These are phyloP conservation scores for Neoarius graeffei DNA, from an alignment of 2,113 vertebrate species.

Conservation along the genomic window DNA sequence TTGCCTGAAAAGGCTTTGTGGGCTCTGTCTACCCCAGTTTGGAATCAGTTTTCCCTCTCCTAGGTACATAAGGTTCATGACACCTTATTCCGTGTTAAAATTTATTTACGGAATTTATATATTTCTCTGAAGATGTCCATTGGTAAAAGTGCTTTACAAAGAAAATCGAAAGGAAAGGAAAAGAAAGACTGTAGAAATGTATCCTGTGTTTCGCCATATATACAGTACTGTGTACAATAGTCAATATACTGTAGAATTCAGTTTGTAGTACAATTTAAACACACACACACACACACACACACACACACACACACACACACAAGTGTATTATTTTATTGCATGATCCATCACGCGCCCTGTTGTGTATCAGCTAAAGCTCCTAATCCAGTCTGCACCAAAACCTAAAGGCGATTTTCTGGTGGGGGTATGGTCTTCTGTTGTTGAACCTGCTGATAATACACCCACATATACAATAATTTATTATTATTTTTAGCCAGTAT, in stretches of 20 bases:
- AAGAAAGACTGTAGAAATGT: not conserved
- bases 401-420: not conserved
- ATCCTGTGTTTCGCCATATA: no score
- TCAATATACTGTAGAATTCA: not conserved
- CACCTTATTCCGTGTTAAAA: no score
- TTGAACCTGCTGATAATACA: not conserved
- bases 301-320: conserved; percentile 10
- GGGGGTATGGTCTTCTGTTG: no score
- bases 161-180: no score
- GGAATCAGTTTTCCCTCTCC: no score
- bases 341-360: conserved; percentile 21
- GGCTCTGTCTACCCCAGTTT: no score
- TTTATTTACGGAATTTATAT: no score
- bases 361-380: conserved; percentile 9
- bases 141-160: no score
- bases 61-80: no score
- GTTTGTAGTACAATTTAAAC: not conserved
- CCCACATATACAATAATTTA: not conserved
- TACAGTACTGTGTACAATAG: not conserved
- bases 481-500: not conserved
- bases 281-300: not conserved
- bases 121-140: no score
- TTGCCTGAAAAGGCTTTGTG: no score
- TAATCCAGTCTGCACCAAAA: not conserved
- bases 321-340: not conserved